Conservation (phyloP, 2,113 vertebrate genomes). For the Sander lucioperca region DNA sequence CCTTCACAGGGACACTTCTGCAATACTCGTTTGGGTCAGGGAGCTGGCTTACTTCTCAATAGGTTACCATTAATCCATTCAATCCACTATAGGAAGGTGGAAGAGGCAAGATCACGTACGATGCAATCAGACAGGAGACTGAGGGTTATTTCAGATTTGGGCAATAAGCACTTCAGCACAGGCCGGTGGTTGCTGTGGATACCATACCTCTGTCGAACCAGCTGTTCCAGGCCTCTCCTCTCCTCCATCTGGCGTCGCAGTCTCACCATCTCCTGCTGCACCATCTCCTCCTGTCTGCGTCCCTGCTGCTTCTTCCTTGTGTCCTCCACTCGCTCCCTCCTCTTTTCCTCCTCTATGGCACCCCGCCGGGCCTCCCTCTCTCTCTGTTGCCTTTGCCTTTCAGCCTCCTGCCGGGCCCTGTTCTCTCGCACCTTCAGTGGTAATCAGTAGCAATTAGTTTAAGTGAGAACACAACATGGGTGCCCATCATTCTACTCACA, state of each 20-base stretch:
- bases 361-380: slow-evolving; percentile 81
- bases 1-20: not conserved
- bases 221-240: slow-evolving; percentile 80
- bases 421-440: slow-evolving; percentile 90
- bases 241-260: slow-evolving; percentile 89
- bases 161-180: slow-evolving; percentile 4
- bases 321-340: slow-evolving; percentile 82
- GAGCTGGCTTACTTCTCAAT: not conserved
- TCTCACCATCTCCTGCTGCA: slow-evolving; percentile 90
- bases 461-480: not conserved
- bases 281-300: slow-evolving; percentile 86
- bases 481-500: not conserved
- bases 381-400: slow-evolving; percentile 80
- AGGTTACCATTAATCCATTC: slow-evolving; percentile 13
- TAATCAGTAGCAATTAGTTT: slow-evolving; percentile 40
- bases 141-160: slow-evolving; percentile 7
- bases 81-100: not conserved
- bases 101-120: slow-evolving; percentile 3
- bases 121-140: slow-evolving; percentile 2
- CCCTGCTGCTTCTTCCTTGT: slow-evolving; percentile 83
- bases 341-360: slow-evolving; percentile 83
- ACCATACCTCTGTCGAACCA: slow-evolving; percentile 85
- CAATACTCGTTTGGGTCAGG: slow-evolving; percentile 1
- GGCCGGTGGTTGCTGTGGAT: not conserved
- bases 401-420: slow-evolving; percentile 84